Evolutionary conservation across 2,888 invertebrate species (phyloP).

Genomic region (Zaprionus lineosus): DNA sequence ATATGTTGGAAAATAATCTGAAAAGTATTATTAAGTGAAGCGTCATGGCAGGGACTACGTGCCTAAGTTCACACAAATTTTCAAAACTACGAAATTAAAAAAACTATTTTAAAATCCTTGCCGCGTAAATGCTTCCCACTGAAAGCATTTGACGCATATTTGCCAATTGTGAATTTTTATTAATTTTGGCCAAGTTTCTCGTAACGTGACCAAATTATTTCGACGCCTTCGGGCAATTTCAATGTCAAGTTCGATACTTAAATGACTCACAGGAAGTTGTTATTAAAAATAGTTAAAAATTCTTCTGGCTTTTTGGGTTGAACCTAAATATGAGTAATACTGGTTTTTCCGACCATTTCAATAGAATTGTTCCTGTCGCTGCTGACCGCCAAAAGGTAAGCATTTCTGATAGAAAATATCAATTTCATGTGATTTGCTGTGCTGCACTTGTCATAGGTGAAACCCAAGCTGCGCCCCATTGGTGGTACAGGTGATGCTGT

Average conservation of each 20-base stretch:
- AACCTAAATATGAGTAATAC: slow-evolving; percentile 36
- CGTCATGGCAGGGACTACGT: slow-evolving; percentile 46
- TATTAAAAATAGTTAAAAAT: too few species aligned
- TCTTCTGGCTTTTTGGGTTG: too few species aligned
- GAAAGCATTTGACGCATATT: slow-evolving; percentile 45
- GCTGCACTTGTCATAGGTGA: slow-evolving; percentile 41
- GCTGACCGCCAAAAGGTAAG: slow-evolving; percentile 26
- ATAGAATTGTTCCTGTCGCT: slow-evolving; percentile 59
- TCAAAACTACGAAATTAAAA: slow-evolving; percentile 27
- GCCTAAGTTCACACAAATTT: slow-evolving; percentile 43
- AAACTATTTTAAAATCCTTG: slow-evolving; percentile 51
- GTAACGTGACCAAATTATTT: slow-evolving; percentile 50
- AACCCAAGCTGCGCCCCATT: slow-evolving; percentile 51
- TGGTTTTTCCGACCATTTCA: slow-evolving; percentile 50
- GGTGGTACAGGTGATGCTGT: slow-evolving; percentile 16
- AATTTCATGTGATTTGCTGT: slow-evolving; percentile 62
- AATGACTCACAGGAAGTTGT: slow-evolving; percentile 55
- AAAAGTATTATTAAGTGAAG: neutral
- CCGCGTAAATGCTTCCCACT: slow-evolving; percentile 26
- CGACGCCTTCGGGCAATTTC: slow-evolving; percentile 25
- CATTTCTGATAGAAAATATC: slow-evolving; percentile 53
- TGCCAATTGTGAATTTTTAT: slow-evolving; percentile 30
- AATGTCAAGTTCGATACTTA: slow-evolving; percentile 50
- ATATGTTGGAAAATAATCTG: too few species aligned
- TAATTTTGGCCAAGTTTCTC: slow-evolving; percentile 34